These are phyloP conservation scores for Gerris lacustris DNA, from an alignment of 2,888 invertebrate genomes.

Conservation along the genomic window DNA sequence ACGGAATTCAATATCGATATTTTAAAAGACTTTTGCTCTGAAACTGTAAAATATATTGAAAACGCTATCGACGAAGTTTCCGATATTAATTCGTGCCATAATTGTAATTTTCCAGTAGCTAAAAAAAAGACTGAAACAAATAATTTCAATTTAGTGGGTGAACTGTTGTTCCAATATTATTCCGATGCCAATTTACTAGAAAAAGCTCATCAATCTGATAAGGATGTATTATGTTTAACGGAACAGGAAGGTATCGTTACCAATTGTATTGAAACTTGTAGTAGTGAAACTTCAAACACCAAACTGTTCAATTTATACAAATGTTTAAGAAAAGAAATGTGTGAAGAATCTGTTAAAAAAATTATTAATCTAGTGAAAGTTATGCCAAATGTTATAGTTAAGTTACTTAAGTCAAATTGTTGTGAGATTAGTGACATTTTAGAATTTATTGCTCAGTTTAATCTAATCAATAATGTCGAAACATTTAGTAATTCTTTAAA, in stretches of 20 bases:
- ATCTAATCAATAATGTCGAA: slow-evolving; percentile 20
- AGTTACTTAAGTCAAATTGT: not conserved
- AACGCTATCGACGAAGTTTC: slow-evolving; percentile 44
- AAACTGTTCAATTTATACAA: not conserved
- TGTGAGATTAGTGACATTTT: slow-evolving; percentile 10
- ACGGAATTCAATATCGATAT: slow-evolving; percentile 34
- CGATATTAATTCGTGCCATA: slow-evolving; percentile 11
- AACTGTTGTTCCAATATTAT: slow-evolving; percentile 35
- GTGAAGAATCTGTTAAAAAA: not conserved
- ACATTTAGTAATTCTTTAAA: slow-evolving; percentile 12
- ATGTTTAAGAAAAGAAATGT: not conserved
- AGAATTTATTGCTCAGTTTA: slow-evolving; percentile 24
- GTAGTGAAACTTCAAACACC: not conserved
- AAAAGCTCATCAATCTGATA: not conserved
- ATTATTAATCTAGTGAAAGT: not conserved
- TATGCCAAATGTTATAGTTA: not conserved
- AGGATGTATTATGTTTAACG: not conserved
- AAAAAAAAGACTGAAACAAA: not conserved
- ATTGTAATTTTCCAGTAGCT: slow-evolving; percentile 19
- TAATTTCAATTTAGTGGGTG: not conserved
- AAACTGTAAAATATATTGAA: slow-evolving; percentile 42
- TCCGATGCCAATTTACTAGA: not conserved
- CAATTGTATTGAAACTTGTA: slow-evolving; percentile 11
- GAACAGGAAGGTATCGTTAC: not conserved
- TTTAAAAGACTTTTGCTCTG: slow-evolving; percentile 38